phyloP scores from a whole-genome alignment of 2,113 vertebrate species.

The Paralichthys olivaceus region DNA sequence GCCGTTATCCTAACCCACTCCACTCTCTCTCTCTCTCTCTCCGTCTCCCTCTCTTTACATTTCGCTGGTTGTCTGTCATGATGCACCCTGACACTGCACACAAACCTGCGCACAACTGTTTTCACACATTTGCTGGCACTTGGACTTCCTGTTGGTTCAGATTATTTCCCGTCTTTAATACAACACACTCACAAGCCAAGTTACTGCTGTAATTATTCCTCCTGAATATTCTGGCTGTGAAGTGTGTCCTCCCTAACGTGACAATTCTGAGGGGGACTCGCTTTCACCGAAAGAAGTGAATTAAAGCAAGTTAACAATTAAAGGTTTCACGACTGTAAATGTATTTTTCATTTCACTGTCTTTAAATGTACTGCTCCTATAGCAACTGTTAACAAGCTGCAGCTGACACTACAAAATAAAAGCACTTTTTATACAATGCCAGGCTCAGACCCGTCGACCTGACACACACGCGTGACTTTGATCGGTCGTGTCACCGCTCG shows the following conservation, averaged over 20 bases:
- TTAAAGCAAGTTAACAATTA: too few relatives aligned
- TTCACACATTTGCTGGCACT: slow-evolving; percentile 51
- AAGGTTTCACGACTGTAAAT: too few relatives aligned
- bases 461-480: slow-evolving; percentile 8
- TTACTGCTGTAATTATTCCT: not conserved
- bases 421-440: too few relatives aligned
- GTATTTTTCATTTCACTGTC: too few relatives aligned
- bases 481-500: slow-evolving; percentile 8
- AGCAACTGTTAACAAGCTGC: too few relatives aligned
- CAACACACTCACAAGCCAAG: too few relatives aligned
- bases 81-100: slow-evolving; percentile 43
- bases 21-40: slow-evolving; percentile 14
- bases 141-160: not conserved
- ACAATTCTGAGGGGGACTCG: not conserved
- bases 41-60: slow-evolving; percentile 48
- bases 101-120: slow-evolving; percentile 40
- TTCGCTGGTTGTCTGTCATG: slow-evolving; percentile 44
- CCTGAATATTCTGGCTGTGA: not conserved
- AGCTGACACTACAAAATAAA: too few relatives aligned
- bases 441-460: too few relatives aligned
- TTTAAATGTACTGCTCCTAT: too few relatives aligned
- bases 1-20: slow-evolving; percentile 42
- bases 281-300: not conserved
- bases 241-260: not conserved
- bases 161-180: not conserved